Evolutionary conservation across 2,888 invertebrate genomes (phyloP).

Genomic region (Baccha elongata): DNA sequence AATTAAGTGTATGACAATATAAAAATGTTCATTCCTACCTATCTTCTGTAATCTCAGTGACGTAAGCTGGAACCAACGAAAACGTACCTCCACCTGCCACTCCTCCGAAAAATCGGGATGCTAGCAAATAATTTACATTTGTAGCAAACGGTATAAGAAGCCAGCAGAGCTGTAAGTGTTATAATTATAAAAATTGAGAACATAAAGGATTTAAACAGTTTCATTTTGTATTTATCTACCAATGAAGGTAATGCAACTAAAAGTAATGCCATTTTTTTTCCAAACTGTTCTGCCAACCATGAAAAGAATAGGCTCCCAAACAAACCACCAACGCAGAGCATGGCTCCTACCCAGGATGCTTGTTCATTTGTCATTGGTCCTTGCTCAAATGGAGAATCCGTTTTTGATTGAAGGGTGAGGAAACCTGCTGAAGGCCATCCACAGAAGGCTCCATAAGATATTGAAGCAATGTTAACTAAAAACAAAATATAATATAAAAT

Average conservation of each 20-base stretch:
- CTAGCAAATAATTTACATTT: slow-evolving; percentile 76
- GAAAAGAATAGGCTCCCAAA: slow-evolving; percentile 79
- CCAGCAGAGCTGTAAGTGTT: slow-evolving; percentile 79
- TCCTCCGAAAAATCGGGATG: slow-evolving; percentile 78
- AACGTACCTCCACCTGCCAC: slow-evolving; percentile 78
- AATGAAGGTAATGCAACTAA: slow-evolving; percentile 78
- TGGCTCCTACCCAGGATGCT: slow-evolving; percentile 80
- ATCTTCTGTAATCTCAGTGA: slow-evolving; percentile 79
- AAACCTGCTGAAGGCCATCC: slow-evolving; percentile 81
- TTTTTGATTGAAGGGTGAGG: slow-evolving; percentile 77
- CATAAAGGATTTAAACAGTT: no score
- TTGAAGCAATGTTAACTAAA: slow-evolving; percentile 78
- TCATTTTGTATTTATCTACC: slow-evolving; percentile 74
- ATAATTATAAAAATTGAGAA: no score
- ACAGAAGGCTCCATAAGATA: slow-evolving; percentile 79
- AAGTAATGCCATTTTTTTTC: slow-evolving; percentile 77
- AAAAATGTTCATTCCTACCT: slow-evolving; percentile 74
- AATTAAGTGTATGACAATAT: not conserved
- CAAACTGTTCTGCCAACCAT: slow-evolving; percentile 79
- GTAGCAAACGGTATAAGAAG: slow-evolving; percentile 77
- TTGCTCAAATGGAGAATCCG: slow-evolving; percentile 77
- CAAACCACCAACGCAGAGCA: slow-evolving; percentile 79
- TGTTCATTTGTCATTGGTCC: slow-evolving; percentile 78
- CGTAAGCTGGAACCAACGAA: slow-evolving; percentile 78
- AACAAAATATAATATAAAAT: slow-evolving; percentile 5